Evolutionary conservation across 2,888 invertebrate species (phyloP), one percentile per base, ranked within the genome.

Genomic region (Lasius platythorax): DNA sequence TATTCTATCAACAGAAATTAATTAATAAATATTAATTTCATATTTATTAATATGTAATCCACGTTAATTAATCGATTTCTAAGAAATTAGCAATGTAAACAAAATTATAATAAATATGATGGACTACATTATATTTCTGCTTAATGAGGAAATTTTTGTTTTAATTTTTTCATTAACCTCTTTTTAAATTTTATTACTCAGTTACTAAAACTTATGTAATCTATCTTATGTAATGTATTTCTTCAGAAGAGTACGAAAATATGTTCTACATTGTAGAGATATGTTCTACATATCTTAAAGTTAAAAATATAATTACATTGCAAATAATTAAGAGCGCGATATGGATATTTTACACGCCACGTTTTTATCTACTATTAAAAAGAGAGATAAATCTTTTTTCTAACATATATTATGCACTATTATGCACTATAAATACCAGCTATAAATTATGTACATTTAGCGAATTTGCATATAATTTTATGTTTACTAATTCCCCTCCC

Each of bases 401-500:
- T n/a, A 46, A 56, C 37, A 3, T 37, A 46, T 9, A 64, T 23
- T 23, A 23, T 50, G 18, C 12, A 9, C 2, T 12, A 40, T 28
- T 23, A 23, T 50, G 18, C 12, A 9, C 2, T 12, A 40, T 28
- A 23, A 58, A 23, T 28, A 56, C 12, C 12, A 12, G n/a, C 68
- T 50, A 66, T 63, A 72, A 72, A 63, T 40, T 46, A 46, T 46
- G 15, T 15, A 46, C 18, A 18, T 50, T 18, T 50, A 6, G 18
- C 18, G 1, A 50, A 53, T n/a, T 53, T 56, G 40, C n/a, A 5
- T 12, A 30, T 43, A 56, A 68, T 63, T 73, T 46, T 73, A 18
- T 50, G 18, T 81, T 46, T 37, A 73, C 18, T 81, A 81, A 81
- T 81, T 63, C 50, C 50, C 9, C 12, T 28, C 58, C 8, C 53